phyloP scores from a whole-genome alignment of 2,888 invertebrate genomes.

The Tinea semifulvella region DNA sequence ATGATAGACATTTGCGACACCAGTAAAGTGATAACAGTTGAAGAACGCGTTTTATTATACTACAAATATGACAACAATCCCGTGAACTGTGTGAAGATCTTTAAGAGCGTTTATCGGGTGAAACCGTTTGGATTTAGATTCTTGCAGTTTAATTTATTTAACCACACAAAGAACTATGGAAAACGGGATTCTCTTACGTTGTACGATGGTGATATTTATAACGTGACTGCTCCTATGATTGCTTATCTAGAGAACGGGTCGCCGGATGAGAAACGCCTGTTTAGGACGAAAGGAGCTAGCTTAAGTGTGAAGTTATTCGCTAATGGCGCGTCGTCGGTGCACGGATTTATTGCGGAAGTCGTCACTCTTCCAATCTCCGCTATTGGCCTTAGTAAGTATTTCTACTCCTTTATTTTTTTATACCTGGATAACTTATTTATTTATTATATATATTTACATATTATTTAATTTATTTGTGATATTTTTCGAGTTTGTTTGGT shows the following conservation, averaged over 20 bases:
- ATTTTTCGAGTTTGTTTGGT: too few relatives aligned
- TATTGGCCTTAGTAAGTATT: constrained; percentile 83
- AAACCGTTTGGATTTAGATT: constrained; percentile 91
- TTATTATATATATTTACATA: not conserved
- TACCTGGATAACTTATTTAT: not conserved
- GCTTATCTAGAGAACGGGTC: constrained; percentile 78
- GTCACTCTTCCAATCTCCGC: constrained; percentile 93
- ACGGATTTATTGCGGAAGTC: constrained; percentile 98
- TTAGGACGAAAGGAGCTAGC: constrained; percentile 78
- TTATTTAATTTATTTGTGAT: too few relatives aligned
- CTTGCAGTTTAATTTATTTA: constrained; percentile 91
- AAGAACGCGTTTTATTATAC: constrained; percentile 90
- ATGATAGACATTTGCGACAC: constrained; percentile 97
- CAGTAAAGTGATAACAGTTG: constrained; percentile 88
- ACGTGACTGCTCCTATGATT: constrained; percentile 77
- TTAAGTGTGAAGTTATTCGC: constrained; percentile 92
- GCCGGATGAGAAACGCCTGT: constrained; percentile 76
- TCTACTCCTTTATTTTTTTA: not conserved
- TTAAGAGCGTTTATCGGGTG: constrained; percentile 83
- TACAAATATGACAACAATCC: constrained; percentile 97
- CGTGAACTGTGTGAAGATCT: constrained; percentile 97
- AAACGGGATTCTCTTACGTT: constrained; percentile 85
- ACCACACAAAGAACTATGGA: constrained; percentile 82
- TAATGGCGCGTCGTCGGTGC: constrained; percentile 91
- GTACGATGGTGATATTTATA: constrained; percentile 93